Percentiles rank a stretch among this genome's conserved stretches.
These are phyloP conservation scores for Hiodon alosoides DNA, from an alignment of 2,113 vertebrate genomes.

Conservation along the genomic window DNA sequence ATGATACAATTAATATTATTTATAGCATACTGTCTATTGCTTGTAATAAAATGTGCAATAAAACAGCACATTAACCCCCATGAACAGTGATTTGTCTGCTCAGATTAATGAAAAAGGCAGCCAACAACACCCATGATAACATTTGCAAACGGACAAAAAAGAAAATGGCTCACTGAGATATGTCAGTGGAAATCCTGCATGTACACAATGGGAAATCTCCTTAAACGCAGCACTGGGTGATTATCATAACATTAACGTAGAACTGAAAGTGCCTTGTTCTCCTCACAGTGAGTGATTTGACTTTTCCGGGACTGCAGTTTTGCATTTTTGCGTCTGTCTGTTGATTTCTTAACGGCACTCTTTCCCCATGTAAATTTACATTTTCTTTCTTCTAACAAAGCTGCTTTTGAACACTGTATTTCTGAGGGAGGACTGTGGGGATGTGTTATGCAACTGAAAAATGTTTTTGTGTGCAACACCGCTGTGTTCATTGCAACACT, in stretches of 20 bases:
- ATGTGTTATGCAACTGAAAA: too few species aligned
- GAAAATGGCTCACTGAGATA: neutral
- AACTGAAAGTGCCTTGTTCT: neutral
- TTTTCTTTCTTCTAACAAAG: neutral
- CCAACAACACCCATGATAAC: neutral
- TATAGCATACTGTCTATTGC: neutral
- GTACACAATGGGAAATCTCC: neutral
- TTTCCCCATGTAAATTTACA: neutral
- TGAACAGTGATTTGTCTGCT: constrained; percentile 9
- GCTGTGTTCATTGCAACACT: too few species aligned
- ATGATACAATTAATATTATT: neutral
- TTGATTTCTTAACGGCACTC: neutral
- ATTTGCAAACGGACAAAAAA: neutral
- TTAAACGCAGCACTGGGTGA: neutral
- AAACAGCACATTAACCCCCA: constrained; percentile 4
- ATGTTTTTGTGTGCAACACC: too few species aligned
- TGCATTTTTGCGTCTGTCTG: neutral
- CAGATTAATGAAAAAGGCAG: constrained; percentile 9
- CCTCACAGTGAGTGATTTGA: neutral
- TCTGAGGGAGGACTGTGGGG: neutral
- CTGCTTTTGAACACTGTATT: neutral
- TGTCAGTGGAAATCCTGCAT: neutral
- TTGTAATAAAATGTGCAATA: neutral
- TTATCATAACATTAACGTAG: too few species aligned
- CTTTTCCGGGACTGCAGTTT: neutral